Evolutionary conservation across 2,113 vertebrate genomes (phyloP), one percentile per base, ranked within the genome.

Genomic region (Pangasianodon hypophthalmus): DNA sequence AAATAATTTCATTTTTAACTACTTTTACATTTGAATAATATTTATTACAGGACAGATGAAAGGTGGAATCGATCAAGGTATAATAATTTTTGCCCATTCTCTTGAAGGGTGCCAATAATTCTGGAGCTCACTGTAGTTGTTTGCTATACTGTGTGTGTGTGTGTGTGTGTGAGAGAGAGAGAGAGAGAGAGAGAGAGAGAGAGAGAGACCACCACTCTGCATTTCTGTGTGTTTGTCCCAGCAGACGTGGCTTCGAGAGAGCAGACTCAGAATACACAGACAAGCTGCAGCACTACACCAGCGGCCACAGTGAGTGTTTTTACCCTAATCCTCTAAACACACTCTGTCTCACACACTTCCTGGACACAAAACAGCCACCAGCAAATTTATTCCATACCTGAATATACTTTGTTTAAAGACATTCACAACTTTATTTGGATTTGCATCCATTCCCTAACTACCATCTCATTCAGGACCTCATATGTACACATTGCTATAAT

Each of bases 271-370:
- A 99, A 92, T 99, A 99, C 96, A 99, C 98, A 0, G 98, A 99
- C 97, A 99, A 99, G 93, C 97, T 99, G 92, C 98, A 99, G 95
- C 98, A 99, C 94, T 99, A 99, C 93, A 99, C 98, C 96, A 99
- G 98, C 0, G 98, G 98, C 95, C 98, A 99, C 97, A 98, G 98
- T 99, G 97, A 91, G 98, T 99, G 97, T 91, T 75, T 77, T 83
- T 24, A 7, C 46, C 29, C 82, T 60, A 24, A 26, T 82, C 16
- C 18, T 29, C 21, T 52, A 32, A 24, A 48, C 1, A 83, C 9
- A 46, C 88, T 60, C 21, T 10, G 21, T 84, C 82, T 84, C 56
- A 44, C 19, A 60, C 54, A 62, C 37, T 3, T 84, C 56, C 54
- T 46, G 82, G 37, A 26, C 56, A 41, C 37, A 6, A 60, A 29